Evolutionary conservation across 2,797 vertebrate species (phyloP).

Genomic region (Cossypha caffra): DNA sequence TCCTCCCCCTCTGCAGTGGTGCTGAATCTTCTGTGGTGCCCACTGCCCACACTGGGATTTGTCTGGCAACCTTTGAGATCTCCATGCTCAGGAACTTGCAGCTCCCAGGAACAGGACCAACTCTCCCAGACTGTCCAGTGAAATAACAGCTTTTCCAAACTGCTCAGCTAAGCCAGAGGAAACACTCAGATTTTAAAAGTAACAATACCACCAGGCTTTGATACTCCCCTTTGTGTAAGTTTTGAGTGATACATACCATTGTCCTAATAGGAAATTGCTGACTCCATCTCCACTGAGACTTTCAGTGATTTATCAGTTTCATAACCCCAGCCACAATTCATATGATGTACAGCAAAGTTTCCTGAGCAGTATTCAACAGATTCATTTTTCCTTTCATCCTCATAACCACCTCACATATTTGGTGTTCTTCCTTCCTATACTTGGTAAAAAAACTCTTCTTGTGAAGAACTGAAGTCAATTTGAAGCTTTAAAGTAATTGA

Average conservation of each 20-base stretch:
- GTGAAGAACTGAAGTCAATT: neutral
- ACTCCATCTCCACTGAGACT: neutral
- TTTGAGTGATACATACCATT: neutral
- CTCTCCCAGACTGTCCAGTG: neutral
- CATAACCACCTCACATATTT: neutral
- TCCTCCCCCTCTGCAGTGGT: fast-evolving
- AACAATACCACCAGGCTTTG: neutral
- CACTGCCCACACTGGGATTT: neutral
- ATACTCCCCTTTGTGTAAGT: neutral
- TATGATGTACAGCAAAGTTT: neutral
- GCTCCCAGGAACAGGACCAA: neutral
- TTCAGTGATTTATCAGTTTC: constrained; percentile 45
- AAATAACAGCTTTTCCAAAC: neutral
- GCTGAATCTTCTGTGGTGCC: neutral
- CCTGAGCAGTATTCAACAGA: neutral
- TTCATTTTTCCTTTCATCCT: neutral
- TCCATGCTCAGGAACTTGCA: neutral
- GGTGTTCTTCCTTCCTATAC: neutral
- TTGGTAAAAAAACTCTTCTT: neutral
- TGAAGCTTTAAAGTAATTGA: neutral
- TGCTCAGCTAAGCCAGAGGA: neutral
- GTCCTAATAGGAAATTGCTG: constrained; percentile 3
- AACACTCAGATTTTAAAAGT: neutral
- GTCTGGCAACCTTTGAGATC: neutral
- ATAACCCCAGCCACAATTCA: constrained; percentile 39